Base-by-base conservation (phyloP, 2,113 vertebrate genomes). In the Chroicocephalus ridibundus region DNA sequence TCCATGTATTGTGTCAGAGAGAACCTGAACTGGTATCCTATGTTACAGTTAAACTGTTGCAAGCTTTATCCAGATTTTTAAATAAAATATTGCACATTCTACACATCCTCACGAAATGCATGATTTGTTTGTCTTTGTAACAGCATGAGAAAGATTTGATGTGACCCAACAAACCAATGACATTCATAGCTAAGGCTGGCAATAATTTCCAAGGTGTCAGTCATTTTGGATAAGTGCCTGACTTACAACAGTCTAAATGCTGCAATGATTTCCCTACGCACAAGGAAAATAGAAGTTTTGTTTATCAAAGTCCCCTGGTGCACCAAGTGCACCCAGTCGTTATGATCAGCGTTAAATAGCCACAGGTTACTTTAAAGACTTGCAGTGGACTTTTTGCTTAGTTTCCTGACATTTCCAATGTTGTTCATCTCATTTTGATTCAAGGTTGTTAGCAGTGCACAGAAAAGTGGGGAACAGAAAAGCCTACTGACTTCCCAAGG, bases 141-240 rank as follows among this genome's bases (percentile, higher is more conserved):
- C 51, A 80, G 42, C n/a, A 15, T 8, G 46, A 82, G 72, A 68
- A 86, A 57, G 47, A 76, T 91, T 82, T 93, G 57, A 49, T 72
- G 72, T 88, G 91, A 91, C 92, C 82, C 64, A 88, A 80, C 82
- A 95, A 97, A 74, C 54, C 93, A 82, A 77, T 85, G 89, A 94
- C 91, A 93, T 85, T 94, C 66, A 66, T 80, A 82, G 86, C 89
- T 90, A 14, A 60, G 62, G 54, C 86, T 93, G 93, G 86, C 89
- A 94, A 13, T 85, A 62, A 49, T 70, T 91, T 94, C 78, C 86
- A 95, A 97, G 94, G 83, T 95, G 89, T 76, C 84, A 90, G 85
- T 82, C 71, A n/a, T 93, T 91, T 90, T 95, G 95, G 84, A 49
- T 66, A 82, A 94, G 52, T 91, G 95, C 89, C 91, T 94, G 87